Evolutionary conservation across 2,888 invertebrate genomes (phyloP).

Genomic region (Himalopsyche tibetana): DNA sequence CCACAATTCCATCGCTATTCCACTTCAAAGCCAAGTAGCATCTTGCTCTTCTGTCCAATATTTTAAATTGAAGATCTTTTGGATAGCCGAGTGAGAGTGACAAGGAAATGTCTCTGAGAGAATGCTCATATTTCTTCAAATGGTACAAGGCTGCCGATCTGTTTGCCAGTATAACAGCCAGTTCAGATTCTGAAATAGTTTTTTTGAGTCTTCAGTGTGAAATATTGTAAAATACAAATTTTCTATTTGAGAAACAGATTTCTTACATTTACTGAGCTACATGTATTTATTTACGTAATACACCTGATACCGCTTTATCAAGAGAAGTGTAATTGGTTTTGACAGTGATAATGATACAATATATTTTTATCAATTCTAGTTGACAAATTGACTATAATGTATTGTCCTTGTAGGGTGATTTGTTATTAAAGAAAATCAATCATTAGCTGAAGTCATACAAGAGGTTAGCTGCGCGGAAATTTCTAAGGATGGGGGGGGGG

Average conservation of each 20-base stretch:
- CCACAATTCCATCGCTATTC: slow-evolving; percentile 79
- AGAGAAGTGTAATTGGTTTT: neutral
- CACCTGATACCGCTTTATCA: too few species aligned
- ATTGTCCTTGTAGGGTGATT: neutral
- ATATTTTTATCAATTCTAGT: neutral
- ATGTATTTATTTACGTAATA: too few species aligned
- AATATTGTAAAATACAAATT: neutral
- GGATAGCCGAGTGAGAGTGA: slow-evolving; percentile 83
- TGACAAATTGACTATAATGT: neutral
- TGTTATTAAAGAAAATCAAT: neutral
- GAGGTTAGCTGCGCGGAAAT: too few species aligned
- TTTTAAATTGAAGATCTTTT: slow-evolving; percentile 83
- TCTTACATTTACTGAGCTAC: too few species aligned
- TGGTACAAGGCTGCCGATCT: slow-evolving; percentile 89
- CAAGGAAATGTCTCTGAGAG: slow-evolving; percentile 84
- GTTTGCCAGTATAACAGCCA: slow-evolving; percentile 85
- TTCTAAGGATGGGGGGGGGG: too few species aligned
- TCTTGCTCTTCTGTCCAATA: slow-evolving; percentile 84
- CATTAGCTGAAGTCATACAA: neutral
- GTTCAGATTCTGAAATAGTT: slow-evolving; percentile 75
- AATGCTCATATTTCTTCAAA: slow-evolving; percentile 80
- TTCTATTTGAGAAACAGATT: too few species aligned
- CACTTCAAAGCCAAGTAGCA: slow-evolving; percentile 83
- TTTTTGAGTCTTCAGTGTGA: slow-evolving; percentile 60
- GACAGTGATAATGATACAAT: neutral